phyloP scores from a whole-genome alignment of 2,888 invertebrate genomes.

The Tiliacea citrago region DNA sequence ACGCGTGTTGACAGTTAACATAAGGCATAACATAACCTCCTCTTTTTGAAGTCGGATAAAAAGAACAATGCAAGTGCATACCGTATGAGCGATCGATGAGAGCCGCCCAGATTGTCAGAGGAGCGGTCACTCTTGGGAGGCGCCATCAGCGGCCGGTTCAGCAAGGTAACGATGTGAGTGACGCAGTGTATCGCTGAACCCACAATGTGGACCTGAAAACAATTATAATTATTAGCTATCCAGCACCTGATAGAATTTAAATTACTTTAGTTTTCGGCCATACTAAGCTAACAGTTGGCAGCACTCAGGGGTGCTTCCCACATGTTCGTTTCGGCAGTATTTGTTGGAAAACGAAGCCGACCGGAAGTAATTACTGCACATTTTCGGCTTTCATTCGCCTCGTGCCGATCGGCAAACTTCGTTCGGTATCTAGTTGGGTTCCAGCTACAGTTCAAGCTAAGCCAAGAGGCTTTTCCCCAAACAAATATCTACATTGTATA shows the following conservation, averaged over 20 bases:
- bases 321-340: not conserved
- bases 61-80: slow-evolving; percentile 47
- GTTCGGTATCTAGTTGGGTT: not conserved
- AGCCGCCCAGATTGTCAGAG: slow-evolving; percentile 30
- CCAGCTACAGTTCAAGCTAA: not conserved
- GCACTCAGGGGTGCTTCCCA: not conserved
- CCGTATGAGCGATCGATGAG: slow-evolving; percentile 69
- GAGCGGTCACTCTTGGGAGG: slow-evolving; percentile 28
- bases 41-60: not conserved
- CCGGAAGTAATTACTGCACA: not conserved
- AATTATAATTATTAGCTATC: not conserved
- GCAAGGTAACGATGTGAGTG: slow-evolving; percentile 74
- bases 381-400: not conserved
- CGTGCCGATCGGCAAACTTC: not conserved
- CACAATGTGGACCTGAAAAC: slow-evolving; percentile 76
- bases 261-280: not conserved
- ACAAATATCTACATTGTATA: not conserved
- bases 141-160: slow-evolving; percentile 62
- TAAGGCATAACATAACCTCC: not conserved
- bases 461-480: not conserved
- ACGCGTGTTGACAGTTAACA: no score
- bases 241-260: not conserved
- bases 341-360: not conserved
- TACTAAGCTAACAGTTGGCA: not conserved
- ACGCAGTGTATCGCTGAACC: slow-evolving; percentile 79